Base-by-base conservation (phyloP, 2,113 vertebrate genomes). In the Triplophysa tibetana region DNA sequence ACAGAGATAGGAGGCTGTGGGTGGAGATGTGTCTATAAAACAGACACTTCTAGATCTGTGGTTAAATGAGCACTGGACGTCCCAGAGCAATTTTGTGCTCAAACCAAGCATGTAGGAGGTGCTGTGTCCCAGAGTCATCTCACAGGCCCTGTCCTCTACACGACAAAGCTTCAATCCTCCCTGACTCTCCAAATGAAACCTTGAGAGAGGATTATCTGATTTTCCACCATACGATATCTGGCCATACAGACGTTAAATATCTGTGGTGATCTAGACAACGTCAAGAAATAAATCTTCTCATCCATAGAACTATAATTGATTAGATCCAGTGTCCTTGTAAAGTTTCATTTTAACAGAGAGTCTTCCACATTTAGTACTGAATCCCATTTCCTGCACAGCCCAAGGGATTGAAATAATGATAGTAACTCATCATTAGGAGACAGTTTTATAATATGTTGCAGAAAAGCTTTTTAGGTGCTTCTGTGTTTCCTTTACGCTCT, bases 81-180 rank as follows among this genome's bases (percentile, higher is more conserved):
- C 85, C 84, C 86, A 21, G 43, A 87, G 77, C 84, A 87, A 83
- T 85, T 81, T 83, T 43, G 70, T 58, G 24, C 67, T 80, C 63
- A n/a, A 45, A 66, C 75, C 19, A 80, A 72, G 78, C 8, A 17
- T 41, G 75, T 41, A 23, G 60, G 64, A 61, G 48, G 56, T 69
- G 52, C 70, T 23, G 14, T 29, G 21, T 21, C 21, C 5, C 21
- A n/a, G 45, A 65, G 48, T 24, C 61, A 38, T n/a, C 12, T 73
- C 73, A 65, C 10, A 52, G 33, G 52, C 63, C 43, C 7, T 50
- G 52, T 74, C 33, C 9, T 13, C 38, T 14, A 3, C 72, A 45
- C 14, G 14, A 63, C 58, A 48, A 58, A 3, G 8, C 16, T 33
- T 48, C n/a, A 21, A 19, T 9, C 16, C 19, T n/a, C 16, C 54